Percentiles rank a stretch among this genome's conserved stretches.
These are phyloP conservation scores for Porites lobata DNA, from an alignment of 92 coral and sea anemone genomes.

Conservation along the genomic window DNA sequence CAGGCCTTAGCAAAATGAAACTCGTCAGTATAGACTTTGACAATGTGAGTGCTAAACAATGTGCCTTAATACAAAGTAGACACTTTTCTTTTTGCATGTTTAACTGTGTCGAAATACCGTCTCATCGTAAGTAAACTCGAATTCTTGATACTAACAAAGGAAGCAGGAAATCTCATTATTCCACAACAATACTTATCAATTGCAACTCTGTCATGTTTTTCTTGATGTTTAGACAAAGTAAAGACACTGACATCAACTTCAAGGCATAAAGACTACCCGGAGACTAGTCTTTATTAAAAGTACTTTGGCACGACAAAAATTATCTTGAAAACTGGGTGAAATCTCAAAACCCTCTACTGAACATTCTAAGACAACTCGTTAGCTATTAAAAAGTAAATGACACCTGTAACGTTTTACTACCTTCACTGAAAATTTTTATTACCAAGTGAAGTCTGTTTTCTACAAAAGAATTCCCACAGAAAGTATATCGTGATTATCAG, in stretches of 20 bases:
- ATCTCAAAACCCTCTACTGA: no score
- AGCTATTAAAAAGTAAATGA: neutral
- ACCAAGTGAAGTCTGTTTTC: conserved; percentile 26
- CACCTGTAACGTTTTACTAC: neutral
- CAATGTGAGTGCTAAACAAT: neutral
- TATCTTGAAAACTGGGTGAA: neutral
- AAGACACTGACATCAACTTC: neutral
- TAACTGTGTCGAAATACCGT: neutral
- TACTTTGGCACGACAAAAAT: neutral
- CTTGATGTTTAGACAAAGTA: neutral
- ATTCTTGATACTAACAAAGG: neutral
- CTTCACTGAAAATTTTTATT: neutral
- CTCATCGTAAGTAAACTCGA: neutral
- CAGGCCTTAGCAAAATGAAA: no score
- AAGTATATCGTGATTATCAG: neutral
- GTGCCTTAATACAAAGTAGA: no score
- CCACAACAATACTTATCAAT: neutral
- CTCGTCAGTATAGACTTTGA: neutral
- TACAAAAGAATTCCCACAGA: conserved; percentile 2
- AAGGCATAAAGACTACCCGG: neutral
- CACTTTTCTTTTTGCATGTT: neutral
- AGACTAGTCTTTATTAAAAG: neutral
- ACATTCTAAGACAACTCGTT: neutral
- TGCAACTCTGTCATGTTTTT: neutral
- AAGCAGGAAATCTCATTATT: neutral